Evolutionary conservation across 2,888 invertebrate species (phyloP).

Genomic region (Troides helena): DNA sequence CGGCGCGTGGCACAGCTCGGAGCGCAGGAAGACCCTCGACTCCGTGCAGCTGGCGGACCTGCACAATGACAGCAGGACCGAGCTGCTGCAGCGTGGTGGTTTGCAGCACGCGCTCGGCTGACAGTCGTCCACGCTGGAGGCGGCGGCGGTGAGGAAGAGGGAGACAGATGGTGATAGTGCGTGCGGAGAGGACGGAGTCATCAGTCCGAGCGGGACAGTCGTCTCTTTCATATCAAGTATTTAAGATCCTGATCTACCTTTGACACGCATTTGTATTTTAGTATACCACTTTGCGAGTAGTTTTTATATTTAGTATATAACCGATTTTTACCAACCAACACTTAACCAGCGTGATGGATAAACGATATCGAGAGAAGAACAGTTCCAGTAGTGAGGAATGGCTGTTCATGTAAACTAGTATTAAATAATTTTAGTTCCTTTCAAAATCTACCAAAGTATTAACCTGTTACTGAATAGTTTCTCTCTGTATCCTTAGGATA

Average conservation of each 20-base stretch:
- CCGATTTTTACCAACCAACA: too few relatives aligned
- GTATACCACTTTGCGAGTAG: too few relatives aligned
- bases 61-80: slow-evolving; percentile 65
- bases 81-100: slow-evolving; percentile 52
- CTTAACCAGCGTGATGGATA: too few relatives aligned
- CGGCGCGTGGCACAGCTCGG: slow-evolving; percentile 85
- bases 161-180: slow-evolving; percentile 14
- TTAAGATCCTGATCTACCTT: slow-evolving; percentile 34
- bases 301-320: background rate
- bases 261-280: background rate
- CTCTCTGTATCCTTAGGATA: background rate
- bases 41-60: slow-evolving; percentile 53
- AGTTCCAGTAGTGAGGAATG: too few relatives aligned
- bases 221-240: slow-evolving; percentile 67
- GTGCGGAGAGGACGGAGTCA: slow-evolving; percentile 20
- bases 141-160: background rate
- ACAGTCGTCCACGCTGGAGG: slow-evolving; percentile 36
- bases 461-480: background rate
- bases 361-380: too few relatives aligned
- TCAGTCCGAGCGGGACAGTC: slow-evolving; percentile 58
- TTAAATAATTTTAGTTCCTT: slow-evolving; percentile 13
- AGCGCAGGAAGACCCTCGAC: slow-evolving; percentile 60
- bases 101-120: slow-evolving; percentile 61
- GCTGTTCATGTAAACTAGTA: too few relatives aligned
- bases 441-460: slow-evolving; percentile 29